Base-by-base conservation (phyloP, 2,797 vertebrate species). In the Emys orbicularis region DNA sequence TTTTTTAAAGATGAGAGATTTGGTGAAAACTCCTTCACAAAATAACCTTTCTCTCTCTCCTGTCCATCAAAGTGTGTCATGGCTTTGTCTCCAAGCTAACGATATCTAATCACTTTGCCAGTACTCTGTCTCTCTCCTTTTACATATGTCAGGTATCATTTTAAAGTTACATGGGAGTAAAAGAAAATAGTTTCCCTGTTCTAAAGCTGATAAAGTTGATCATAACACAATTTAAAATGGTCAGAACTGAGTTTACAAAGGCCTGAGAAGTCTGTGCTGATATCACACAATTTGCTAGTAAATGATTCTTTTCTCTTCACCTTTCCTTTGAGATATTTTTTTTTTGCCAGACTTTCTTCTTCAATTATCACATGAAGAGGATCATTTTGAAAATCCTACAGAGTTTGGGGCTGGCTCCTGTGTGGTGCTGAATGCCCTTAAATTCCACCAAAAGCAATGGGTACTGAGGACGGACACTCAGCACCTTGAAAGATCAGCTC, bases 351-450 rank as follows among this genome's bases (percentile, higher is more conserved):
- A 25, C 94, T 90, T 90, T 47, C 11, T 88, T 90, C 31, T 54
- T 95, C 59, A 93, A 52, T 81, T 93, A 61, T 90, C 61, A 86
- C 53, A 90, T 92, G 92, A 93, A 52, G 23, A 84, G 13, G 49
- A 79, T 56, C 29, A 47, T 85, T 91, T 93, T 88, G 83, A 96
- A 95, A 94, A 56, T 83, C 13, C 72, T 77, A 79, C 34, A 31
- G 89, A 56, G 87, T 41, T 1, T 29, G 19, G 61, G 0, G 5
- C 3, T 47, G 37, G 18, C 27, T 77, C 8, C 88, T 90, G 56
- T 13, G 16, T 65, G 2, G 31, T 25, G 2, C 9, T 84, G 15
- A 8, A 3, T 79, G 21, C 86, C n/a, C 29, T 92, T 9, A 82
- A 18, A 56, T 96, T 23, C 80, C 76, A 37, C 7, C 2, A 86